A percentile compares a stretch with the other conserved stretches of the same genome.
phyloP scores from a whole-genome alignment of 64 coral and sea anemone species.

The Trachythela sp. region DNA sequence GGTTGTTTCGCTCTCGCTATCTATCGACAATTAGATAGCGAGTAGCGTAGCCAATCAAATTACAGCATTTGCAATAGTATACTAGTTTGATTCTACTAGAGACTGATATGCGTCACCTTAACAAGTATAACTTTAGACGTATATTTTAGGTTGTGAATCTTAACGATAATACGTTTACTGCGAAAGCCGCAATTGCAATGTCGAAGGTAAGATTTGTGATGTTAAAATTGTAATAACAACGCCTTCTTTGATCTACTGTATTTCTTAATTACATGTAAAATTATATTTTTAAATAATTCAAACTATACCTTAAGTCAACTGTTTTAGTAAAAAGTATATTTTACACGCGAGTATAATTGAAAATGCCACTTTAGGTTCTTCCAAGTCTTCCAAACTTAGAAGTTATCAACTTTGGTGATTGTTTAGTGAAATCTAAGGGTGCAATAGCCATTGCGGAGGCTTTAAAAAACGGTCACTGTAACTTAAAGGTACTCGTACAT shows the following conservation, averaged over 20 bases:
- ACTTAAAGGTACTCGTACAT: conserved; percentile 57
- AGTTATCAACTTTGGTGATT: conserved; percentile 93
- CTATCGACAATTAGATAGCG: too few species aligned
- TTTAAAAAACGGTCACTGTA: conserved; percentile 35
- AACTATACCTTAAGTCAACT: not conserved
- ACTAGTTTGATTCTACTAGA: too few species aligned
- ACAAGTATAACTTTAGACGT: not conserved
- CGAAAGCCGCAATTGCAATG: conserved; percentile 72
- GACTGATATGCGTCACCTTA: not conserved
- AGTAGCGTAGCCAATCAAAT: too few species aligned
- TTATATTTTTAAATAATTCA: too few species aligned
- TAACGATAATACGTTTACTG: conserved; percentile 92
- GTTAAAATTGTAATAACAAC: not conserved
- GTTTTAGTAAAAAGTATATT: not conserved
- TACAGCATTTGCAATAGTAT: too few species aligned
- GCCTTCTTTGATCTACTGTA: not conserved
- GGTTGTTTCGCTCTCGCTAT: too few species aligned
- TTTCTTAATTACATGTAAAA: conserved; percentile 7
- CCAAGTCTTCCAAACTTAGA: conserved; percentile 57
- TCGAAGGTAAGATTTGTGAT: conserved; percentile 53
- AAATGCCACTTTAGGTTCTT: conserved; percentile 52
- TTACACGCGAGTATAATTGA: not conserved
- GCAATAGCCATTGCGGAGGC: conserved; percentile 64
- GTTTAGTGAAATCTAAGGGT: conserved; percentile 72
- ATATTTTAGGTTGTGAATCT: conserved; percentile 66